Percentiles rank a stretch among this genome's conserved stretches.
Conservation (phyloP, 2,113 vertebrate genomes). For the Hydrochoerus hydrochaeris region DNA sequence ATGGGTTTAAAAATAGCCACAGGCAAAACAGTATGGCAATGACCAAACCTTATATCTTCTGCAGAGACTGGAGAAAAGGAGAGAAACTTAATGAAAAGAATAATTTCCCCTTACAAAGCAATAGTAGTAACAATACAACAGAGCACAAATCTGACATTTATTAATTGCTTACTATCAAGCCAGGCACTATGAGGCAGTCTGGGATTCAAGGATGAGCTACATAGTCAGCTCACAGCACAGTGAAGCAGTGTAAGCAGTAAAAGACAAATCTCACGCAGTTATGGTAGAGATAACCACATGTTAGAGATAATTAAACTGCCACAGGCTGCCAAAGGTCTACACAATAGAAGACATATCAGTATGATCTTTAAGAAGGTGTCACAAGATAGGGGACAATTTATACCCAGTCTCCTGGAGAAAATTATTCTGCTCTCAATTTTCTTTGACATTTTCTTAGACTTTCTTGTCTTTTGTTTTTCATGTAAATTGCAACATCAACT, state of each 20-base stretch:
- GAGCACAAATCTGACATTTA: neutral
- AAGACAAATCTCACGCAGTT: neutral
- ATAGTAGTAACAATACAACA: neutral
- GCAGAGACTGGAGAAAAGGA: neutral
- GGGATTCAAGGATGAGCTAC: neutral
- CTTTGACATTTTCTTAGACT: neutral
- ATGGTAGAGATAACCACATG: neutral
- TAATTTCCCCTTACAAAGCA: neutral
- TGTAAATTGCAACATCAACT: neutral
- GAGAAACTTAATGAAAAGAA: neutral
- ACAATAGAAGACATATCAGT: neutral
- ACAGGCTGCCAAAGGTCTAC: neutral
- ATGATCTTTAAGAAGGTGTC: neutral
- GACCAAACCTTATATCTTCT: neutral
- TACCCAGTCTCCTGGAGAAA: neutral
- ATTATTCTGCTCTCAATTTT: neutral
- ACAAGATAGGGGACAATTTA: neutral
- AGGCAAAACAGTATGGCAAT: neutral
- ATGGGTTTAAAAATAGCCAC: constrained; percentile 2
- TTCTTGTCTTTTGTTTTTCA: neutral
- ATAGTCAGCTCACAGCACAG: neutral
- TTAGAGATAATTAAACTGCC: neutral
- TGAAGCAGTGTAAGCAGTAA: neutral
- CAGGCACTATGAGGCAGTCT: neutral
- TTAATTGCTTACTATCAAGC: neutral